These are phyloP conservation scores for Drosophila jambulina DNA, from an alignment of 1,140 invertebrate genomes.

Conservation along the genomic window DNA sequence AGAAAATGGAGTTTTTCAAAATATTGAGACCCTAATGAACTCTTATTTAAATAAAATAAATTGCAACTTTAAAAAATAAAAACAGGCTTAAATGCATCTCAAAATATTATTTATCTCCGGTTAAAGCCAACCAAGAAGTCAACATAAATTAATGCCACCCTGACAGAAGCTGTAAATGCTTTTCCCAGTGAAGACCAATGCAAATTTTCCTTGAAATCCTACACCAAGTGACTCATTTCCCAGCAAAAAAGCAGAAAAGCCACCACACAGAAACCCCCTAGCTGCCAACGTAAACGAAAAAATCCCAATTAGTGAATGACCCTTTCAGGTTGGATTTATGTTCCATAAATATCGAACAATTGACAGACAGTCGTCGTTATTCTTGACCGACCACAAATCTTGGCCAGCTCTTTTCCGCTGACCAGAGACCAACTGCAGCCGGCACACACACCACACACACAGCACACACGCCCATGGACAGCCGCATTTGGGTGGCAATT, in stretches of 20 bases:
- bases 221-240: constrained; percentile 15
- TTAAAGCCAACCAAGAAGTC: neutral
- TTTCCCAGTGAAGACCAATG: neutral
- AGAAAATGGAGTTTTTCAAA: neutral
- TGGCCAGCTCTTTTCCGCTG: constrained; percentile 24
- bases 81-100: too few relatives aligned
- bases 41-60: neutral
- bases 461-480: neutral
- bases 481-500: constrained; percentile 57
- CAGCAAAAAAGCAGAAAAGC: constrained; percentile 9
- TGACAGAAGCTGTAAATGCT: constrained; percentile 12
- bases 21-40: neutral
- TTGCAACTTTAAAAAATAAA: too few relatives aligned
- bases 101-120: too few relatives aligned
- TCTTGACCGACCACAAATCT: constrained; percentile 41
- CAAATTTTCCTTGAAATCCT: constrained; percentile 2
- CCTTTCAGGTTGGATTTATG: constrained; percentile 52
- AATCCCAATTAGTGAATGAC: constrained; percentile 47
- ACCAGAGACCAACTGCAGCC: neutral
- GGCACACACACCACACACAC: neutral
- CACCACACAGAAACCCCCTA: neutral
- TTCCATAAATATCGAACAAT: constrained; percentile 48
- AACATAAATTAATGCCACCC: neutral
- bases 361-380: constrained; percentile 47
- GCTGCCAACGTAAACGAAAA: constrained; percentile 12